These are phyloP conservation scores for Euspilapteryx auroguttella DNA, from an alignment of 2,888 invertebrate species.

Conservation along the genomic window DNA sequence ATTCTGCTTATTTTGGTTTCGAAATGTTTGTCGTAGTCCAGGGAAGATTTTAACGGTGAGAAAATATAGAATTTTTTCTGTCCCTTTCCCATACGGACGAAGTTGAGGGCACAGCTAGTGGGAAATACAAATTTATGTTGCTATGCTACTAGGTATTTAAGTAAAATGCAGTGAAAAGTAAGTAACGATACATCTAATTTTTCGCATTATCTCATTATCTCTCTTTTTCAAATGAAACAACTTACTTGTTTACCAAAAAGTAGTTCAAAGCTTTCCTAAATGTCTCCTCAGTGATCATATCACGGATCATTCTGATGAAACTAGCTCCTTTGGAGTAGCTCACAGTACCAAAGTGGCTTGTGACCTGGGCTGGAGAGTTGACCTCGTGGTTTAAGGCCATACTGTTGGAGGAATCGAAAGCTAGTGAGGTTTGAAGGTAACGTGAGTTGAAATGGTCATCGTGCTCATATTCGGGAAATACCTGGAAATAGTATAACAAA, in stretches of 20 bases:
- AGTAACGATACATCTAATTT: no score
- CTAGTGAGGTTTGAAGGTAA: conserved; percentile 66
- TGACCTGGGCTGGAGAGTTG: conserved; percentile 63
- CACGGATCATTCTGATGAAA: conserved; percentile 36
- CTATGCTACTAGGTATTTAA: no score
- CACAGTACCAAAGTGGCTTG: conserved; percentile 67
- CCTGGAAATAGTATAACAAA: conserved; percentile 35
- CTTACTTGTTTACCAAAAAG: conserved; percentile 54
- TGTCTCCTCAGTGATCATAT: conserved; percentile 31
- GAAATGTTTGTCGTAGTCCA: no score
- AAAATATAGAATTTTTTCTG: no score
- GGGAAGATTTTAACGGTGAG: no score
- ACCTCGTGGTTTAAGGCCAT: conserved; percentile 63
- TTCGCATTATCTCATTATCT: no score
- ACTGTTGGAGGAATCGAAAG: conserved; percentile 29
- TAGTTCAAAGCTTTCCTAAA: conserved; percentile 24
- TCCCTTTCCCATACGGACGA: no score
- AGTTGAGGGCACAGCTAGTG: no score
- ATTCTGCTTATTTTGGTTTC: no score
- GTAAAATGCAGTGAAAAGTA: no score
- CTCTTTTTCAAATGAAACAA: no score
- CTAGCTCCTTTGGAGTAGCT: conserved; percentile 69
- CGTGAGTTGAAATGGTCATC: conserved; percentile 73
- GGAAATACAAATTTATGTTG: no score
- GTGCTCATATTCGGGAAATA: conserved; percentile 65